phyloP scores from a whole-genome alignment of 2,797 vertebrate genomes.

The Emys orbicularis region DNA sequence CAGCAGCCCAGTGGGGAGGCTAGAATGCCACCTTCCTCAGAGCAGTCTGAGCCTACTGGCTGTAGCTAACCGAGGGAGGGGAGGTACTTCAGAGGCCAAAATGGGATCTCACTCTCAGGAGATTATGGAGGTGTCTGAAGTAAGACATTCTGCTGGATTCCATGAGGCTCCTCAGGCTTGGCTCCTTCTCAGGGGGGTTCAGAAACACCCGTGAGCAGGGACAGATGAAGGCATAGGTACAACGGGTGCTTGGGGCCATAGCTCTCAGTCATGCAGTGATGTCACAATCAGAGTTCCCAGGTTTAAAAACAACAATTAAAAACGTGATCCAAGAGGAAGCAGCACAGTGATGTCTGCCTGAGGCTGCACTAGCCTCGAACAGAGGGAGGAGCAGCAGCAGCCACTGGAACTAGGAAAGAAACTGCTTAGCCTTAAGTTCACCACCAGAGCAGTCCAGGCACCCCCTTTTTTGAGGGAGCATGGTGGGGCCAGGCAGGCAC shows the following conservation, averaged over 20 bases:
- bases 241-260: neutral
- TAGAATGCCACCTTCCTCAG: neutral
- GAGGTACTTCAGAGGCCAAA: neutral
- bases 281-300: neutral
- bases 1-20: neutral
- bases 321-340: neutral
- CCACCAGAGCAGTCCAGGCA: neutral
- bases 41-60: neutral
- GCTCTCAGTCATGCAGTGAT: neutral
- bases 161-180: neutral
- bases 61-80: neutral
- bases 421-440: neutral
- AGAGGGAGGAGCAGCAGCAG: neutral
- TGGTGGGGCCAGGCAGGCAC: neutral
- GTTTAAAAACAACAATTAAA: neutral
- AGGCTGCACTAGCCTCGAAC: neutral
- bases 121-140: neutral
- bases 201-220: accelerated
- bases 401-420: neutral
- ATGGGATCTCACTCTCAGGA: neutral
- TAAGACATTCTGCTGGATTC: neutral
- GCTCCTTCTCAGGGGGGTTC: neutral
- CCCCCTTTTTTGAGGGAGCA: neutral
- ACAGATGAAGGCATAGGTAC: neutral
- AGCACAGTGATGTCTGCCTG: neutral